Evolutionary conservation across 2,888 invertebrate species (phyloP), one percentile per base, ranked within the genome.

Genomic region (Rhagophthalmus giganteus): DNA sequence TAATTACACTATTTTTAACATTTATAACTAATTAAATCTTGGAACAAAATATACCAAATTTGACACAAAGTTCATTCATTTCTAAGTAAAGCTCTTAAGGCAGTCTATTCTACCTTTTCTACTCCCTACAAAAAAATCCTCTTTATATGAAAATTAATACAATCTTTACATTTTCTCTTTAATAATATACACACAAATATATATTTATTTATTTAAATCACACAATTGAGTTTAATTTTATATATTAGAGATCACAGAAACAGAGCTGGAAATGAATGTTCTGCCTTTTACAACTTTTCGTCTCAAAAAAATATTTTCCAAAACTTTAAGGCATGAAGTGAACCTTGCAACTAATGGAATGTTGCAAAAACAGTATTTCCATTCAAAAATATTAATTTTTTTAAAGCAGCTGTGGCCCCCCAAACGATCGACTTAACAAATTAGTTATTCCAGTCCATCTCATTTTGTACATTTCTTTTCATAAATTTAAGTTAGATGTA

Each of bases 171-270:
- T 11, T 51, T 46, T 41, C n/a, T n/a, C n/a, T n/a, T n/a, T n/a
- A n/a, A 24, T 37, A 39, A 34, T 32, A 42, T 44, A 52, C 38
- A 51, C 12, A 28, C 39, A 30, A 12, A 14, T 39, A 48, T 30
- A 46, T 54, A 33, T 42, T 41, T 54, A 55, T 58, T 63, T 64
- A 38, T 37, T 58, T 63, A 66, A 66, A 71, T 70, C 69, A 70
- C 71, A 71, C 68, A 63, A 62, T 69, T 68, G 70, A 71, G 68
- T 71, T 66, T 66, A 66, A 63, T 40, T 50, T 44, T 34, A 42
- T 37, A 33, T 45, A 44, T 40, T 37, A 71, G 74, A 74, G 74
- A 74, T 74, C 74, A 74, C 74, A 74, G 74, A 72, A 73, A 72
- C 64, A 71, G 71, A 73, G 72, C 72, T 72, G 73, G 72, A 73